A percentile compares a stretch with the other conserved stretches of the same genome.
phyloP scores from a whole-genome alignment of 2,113 vertebrate genomes.

The Chamaea fasciata region DNA sequence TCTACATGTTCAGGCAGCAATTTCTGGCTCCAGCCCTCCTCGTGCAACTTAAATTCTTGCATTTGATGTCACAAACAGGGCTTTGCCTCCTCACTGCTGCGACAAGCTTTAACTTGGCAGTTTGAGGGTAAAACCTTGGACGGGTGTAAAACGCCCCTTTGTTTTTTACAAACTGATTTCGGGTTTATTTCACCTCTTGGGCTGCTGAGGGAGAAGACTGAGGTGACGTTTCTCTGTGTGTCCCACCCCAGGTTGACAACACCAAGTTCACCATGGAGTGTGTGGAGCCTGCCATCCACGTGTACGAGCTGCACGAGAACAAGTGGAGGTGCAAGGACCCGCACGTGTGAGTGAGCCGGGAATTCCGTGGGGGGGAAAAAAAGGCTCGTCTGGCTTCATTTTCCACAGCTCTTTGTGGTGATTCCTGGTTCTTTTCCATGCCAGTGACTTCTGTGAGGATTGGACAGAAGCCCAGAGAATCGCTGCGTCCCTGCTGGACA shows the following conservation, averaged over 20 bases:
- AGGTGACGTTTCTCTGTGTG: not conserved
- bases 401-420: not conserved
- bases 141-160: not conserved
- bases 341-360: constrained; percentile 78
- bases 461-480: constrained; percentile 94
- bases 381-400: not conserved
- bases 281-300: constrained; percentile 81
- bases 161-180: no score
- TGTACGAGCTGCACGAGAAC: constrained; percentile 93
- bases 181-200: no score
- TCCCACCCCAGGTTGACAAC: constrained; percentile 83
- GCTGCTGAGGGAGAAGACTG: not conserved
- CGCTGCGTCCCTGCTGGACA: constrained; percentile 84
- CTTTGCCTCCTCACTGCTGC: not conserved
- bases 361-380: rapidly evolving
- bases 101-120: not conserved
- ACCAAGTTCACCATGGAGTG: constrained; percentile 90
- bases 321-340: constrained; percentile 92
- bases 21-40: not conserved
- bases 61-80: rapidly evolving
- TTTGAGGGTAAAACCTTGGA: not conserved
- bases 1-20: not conserved
- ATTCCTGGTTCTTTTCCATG: not conserved
- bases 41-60: not conserved
- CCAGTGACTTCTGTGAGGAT: constrained; percentile 91